Base-by-base conservation (phyloP, 2,797 vertebrate species). In the Sternotherus odoratus region DNA sequence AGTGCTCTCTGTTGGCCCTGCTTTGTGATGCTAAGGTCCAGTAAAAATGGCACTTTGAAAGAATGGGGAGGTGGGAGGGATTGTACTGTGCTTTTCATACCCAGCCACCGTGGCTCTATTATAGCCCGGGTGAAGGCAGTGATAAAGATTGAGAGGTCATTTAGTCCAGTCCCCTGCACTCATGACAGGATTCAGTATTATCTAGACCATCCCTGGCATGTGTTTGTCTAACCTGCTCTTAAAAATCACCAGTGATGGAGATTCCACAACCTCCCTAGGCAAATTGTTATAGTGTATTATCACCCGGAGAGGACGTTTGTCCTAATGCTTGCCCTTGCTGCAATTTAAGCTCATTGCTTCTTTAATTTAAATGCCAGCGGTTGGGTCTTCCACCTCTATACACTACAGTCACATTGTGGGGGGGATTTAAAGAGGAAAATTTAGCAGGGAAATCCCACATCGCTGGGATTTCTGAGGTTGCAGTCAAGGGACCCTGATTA, bases 331-430 rank as follows among this genome's bases (percentile, higher is more conserved):
- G 1, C 11, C 54, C 26, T 56, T 28, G 54, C 26, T 28, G 26
- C 26, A 56, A 26, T 26, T 56, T 28, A 56, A 56, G 26, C 54
- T 26, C 26, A 26, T 12, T 26, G 26, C 26, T 56, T 2, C 54
- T 97, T 97, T 93, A 94, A 1, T 94, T 97, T 97, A 96, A 96
- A 97, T 95, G 91, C 95, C 96, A 86, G 97, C 95, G 97, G 95
- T 89, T 96, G 95, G 88, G 94, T 57, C 89, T 94, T 36, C 77
- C 89, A 87, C 79, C 85, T 87, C 92, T 85, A 86, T 83, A 49
- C 26, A 9, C 84, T 92, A 87, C 94, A 97, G 72, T 93, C 90
- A 92, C 90, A 79, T 86, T 82, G 87, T 48, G 91, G 94, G 82
- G 46, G 46, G 94, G 63, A 43, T 86, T 91, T 96, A 93, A 92